Percentiles rank a stretch among this genome's conserved stretches.
These are phyloP conservation scores for Xestia rhomboidea DNA, from an alignment of 2,888 invertebrate species.

Conservation along the genomic window DNA sequence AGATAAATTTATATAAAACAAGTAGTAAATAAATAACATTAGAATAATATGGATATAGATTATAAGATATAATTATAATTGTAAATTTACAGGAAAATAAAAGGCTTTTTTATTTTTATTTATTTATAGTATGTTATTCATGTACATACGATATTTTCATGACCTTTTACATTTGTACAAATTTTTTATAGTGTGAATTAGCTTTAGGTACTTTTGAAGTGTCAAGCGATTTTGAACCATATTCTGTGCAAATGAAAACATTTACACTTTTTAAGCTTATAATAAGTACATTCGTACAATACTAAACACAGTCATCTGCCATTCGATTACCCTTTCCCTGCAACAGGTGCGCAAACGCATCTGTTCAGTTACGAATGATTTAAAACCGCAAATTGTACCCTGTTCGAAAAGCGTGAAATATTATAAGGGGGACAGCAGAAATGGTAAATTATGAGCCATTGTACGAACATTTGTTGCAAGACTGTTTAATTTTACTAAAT, in stretches of 20 bases:
- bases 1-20: too few species aligned
- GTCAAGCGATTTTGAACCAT: background rate
- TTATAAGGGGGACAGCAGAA: conserved; percentile 55
- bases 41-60: too few species aligned
- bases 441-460: conserved; percentile 51
- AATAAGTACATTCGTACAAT: conserved; percentile 8
- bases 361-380: conserved; percentile 77
- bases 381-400: conserved; percentile 82
- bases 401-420: conserved; percentile 72
- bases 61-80: too few species aligned
- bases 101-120: too few species aligned
- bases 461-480: conserved; percentile 17
- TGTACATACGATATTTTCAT: background rate
- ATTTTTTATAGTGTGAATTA: background rate
- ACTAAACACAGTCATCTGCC: conserved; percentile 37
- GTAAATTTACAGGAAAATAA: too few species aligned
- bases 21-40: too few species aligned
- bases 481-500: conserved; percentile 44
- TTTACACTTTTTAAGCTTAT: background rate
- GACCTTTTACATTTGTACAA: background rate
- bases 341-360: conserved; percentile 77
- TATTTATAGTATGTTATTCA: too few species aligned
- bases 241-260: background rate
- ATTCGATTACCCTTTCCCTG: conserved; percentile 48
- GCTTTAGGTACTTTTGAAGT: too few species aligned